These are phyloP conservation scores for Galago senegalensis DNA, from an alignment of 2,797 vertebrate species.

Conservation along the genomic window DNA sequence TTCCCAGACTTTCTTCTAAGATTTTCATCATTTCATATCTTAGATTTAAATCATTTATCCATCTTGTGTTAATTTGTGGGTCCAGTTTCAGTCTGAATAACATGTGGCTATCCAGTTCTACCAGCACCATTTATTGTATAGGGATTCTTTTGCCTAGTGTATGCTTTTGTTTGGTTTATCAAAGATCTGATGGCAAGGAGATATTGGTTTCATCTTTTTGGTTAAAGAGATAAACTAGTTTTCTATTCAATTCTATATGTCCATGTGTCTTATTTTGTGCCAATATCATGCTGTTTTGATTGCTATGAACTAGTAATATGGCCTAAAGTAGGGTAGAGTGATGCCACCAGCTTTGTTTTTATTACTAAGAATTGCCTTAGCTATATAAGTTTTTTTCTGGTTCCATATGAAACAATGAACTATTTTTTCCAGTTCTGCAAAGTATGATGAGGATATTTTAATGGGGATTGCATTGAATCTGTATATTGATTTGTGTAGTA, in stretches of 20 bases:
- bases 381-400: too few species aligned
- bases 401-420: background rate
- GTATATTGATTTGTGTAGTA: background rate
- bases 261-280: background rate
- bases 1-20: background rate
- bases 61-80: background rate
- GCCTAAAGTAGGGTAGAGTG: background rate
- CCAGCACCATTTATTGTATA: background rate
- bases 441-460: background rate
- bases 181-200: background rate
- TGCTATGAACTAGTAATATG: background rate
- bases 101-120: background rate
- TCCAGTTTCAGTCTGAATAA: background rate
- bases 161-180: background rate
- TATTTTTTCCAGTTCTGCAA: background rate
- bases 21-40: background rate
- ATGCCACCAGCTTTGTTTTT: background rate
- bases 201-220: background rate
- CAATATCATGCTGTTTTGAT: background rate
- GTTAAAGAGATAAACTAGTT: too few species aligned
- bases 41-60: background rate
- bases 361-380: too few species aligned
- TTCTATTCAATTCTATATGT: background rate
- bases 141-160: background rate
- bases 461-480: background rate